These are phyloP conservation scores for Chymomyza amoena DNA, from an alignment of 2,888 invertebrate genomes.

Conservation along the genomic window DNA sequence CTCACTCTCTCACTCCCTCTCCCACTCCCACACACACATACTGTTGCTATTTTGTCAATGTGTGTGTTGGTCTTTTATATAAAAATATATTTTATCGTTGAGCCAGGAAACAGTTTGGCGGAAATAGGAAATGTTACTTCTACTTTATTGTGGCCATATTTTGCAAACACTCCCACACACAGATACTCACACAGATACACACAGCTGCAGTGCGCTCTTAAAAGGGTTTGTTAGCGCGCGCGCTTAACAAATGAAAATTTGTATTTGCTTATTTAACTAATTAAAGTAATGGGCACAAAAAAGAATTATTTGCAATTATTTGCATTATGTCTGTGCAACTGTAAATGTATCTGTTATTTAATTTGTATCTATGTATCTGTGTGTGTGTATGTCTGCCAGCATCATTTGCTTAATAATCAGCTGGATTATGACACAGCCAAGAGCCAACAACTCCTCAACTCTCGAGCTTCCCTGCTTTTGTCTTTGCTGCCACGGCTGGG, in stretches of 20 bases:
- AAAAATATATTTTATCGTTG: constrained; percentile 73
- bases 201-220: background rate
- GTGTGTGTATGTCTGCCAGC: background rate
- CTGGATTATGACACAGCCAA: background rate
- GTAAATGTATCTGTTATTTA: too few relatives aligned
- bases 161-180: background rate
- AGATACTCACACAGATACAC: background rate
- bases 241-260: background rate
- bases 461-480: background rate
- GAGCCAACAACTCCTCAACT: background rate
- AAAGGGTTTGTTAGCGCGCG: background rate
- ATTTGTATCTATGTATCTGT: background rate
- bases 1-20: constrained; percentile 8
- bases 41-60: constrained; percentile 43
- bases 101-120: constrained; percentile 70
- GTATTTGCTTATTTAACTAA: constrained; percentile 64
- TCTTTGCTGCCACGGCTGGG: background rate
- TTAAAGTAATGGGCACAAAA: constrained; percentile 62
- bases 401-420: background rate
- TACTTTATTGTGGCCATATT: constrained; percentile 48
- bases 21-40: constrained; percentile 14
- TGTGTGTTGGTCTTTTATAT: constrained; percentile 32
- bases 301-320: constrained; percentile 56
- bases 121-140: constrained; percentile 72
- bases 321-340: constrained; percentile 2